Conservation (phyloP, 1,140 invertebrate species). For the Atta texana region DNA sequence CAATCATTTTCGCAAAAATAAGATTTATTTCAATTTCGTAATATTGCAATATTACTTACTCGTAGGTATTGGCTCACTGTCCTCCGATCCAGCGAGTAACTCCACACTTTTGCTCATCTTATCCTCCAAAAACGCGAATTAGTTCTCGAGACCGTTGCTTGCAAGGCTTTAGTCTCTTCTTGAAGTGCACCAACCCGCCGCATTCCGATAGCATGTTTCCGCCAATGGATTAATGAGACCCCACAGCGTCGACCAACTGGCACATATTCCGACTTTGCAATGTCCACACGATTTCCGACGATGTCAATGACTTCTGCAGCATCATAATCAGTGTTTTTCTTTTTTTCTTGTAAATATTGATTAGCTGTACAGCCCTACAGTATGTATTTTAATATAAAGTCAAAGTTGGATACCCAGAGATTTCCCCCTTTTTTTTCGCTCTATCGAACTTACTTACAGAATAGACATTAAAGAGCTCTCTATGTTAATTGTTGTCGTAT, state of each 20-base stretch:
- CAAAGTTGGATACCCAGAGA: not conserved
- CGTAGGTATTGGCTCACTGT: constrained; percentile 76
- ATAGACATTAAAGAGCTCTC: not conserved
- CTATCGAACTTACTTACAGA: not conserved
- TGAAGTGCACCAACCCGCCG: constrained; percentile 75
- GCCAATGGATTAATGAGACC: constrained; percentile 62
- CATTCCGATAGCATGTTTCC: constrained; percentile 78
- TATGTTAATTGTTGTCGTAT: not conserved
- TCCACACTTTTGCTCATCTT: constrained; percentile 85
- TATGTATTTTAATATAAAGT: not conserved
- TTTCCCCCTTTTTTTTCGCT: not conserved
- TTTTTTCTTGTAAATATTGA: constrained; percentile 6
- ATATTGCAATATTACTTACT: constrained; percentile 69
- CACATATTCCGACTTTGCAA: constrained; percentile 46
- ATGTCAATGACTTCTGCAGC: constrained; percentile 29
- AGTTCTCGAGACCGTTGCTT: constrained; percentile 63
- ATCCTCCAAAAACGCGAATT: constrained; percentile 66
- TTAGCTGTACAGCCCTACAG: not conserved
- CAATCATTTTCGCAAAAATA: not conserved
- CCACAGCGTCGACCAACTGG: constrained; percentile 67
- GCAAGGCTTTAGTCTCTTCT: constrained; percentile 79
- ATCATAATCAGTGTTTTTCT: constrained; percentile 45
- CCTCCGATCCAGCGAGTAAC: constrained; percentile 81
- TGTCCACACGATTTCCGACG: constrained; percentile 7
- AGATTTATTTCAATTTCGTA: not conserved